Conservation (phyloP, 2,797 vertebrate species). For the Vultur gryphus region DNA sequence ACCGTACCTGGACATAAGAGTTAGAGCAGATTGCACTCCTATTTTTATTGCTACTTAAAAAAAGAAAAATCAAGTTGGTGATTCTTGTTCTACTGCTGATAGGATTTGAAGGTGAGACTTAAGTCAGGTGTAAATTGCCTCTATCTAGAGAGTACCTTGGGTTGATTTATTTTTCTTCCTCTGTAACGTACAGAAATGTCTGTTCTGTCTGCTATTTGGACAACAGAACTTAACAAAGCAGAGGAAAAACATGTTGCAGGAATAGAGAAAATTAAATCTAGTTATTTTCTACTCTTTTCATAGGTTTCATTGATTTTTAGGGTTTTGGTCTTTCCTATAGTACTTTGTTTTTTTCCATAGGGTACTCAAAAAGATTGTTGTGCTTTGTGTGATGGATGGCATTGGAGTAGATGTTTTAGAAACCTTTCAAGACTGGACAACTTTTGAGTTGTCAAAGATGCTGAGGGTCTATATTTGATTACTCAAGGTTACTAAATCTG, state of each 20-base stretch:
- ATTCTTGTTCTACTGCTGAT: not conserved
- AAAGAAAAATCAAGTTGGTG: not conserved
- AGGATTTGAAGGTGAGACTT: not conserved
- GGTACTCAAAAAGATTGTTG: not conserved
- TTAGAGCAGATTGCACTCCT: not conserved
- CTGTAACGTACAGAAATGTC: not conserved
- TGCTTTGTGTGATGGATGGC: not conserved
- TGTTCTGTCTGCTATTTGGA: not conserved
- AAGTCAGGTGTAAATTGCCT: not conserved
- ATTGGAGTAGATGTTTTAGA: not conserved
- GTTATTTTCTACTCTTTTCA: not conserved
- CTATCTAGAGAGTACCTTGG: not conserved
- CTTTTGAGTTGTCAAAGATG: not conserved
- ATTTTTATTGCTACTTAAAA: not conserved
- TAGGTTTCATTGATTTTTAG: not conserved
- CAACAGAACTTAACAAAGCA: not conserved
- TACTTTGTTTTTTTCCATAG: rapidly evolving
- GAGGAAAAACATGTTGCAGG: not conserved
- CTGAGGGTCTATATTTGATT: not conserved
- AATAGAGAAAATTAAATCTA: not conserved
- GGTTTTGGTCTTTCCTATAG: not conserved
- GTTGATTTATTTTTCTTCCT: not conserved
- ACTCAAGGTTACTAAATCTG: not conserved
- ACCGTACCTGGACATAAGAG: not conserved
- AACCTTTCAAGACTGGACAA: not conserved